phyloP scores from a whole-genome alignment of 2,797 vertebrate species.

The Gymnothorax javanicus region DNA sequence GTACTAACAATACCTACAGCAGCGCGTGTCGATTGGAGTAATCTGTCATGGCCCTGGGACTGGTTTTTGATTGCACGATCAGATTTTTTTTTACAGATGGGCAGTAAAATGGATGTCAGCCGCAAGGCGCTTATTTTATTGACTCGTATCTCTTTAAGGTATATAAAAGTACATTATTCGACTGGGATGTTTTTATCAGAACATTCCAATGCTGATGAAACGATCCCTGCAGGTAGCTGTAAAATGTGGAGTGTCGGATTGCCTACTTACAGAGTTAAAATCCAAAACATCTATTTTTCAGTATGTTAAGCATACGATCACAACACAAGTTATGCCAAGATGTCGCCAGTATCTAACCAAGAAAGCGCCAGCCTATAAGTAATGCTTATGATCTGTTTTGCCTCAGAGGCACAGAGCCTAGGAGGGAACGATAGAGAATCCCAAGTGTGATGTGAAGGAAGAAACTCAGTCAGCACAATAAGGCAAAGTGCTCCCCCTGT shows the following conservation, averaged over 20 bases:
- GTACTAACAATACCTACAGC: background rate
- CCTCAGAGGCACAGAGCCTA: background rate
- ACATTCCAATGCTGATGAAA: no score
- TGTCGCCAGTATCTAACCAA: background rate
- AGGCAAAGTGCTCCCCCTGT: constrained; percentile 23
- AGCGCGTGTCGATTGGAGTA: background rate
- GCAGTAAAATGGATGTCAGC: background rate
- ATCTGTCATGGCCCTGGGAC: background rate
- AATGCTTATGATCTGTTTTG: background rate
- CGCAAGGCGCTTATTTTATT: background rate
- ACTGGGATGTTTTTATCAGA: no score
- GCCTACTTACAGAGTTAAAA: no score
- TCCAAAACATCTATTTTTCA: no score
- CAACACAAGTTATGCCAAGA: background rate
- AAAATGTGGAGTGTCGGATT: no score
- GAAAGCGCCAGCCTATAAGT: background rate
- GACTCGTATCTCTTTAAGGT: no score
- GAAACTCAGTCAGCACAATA: background rate
- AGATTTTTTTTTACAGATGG: background rate
- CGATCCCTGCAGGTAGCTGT: no score
- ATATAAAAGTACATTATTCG: no score
- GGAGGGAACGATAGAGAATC: background rate
- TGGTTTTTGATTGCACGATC: background rate
- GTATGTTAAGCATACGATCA: background rate
- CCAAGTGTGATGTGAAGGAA: background rate